Evolutionary conservation across 2,888 invertebrate species (phyloP), one percentile per base, ranked within the genome.

Genomic region (Drosophila ezoana): DNA sequence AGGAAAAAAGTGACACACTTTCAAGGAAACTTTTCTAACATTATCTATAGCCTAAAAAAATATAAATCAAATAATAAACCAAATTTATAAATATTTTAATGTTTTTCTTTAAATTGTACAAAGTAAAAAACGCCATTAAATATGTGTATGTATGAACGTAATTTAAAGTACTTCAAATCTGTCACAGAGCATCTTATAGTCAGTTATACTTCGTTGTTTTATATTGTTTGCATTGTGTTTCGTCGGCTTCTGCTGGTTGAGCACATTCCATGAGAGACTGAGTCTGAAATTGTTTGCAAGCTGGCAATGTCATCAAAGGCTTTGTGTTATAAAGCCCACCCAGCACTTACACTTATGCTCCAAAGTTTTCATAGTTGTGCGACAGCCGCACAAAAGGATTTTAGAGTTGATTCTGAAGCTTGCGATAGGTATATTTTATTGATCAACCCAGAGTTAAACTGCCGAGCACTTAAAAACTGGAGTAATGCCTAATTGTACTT

Each of bases 251-350:
- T 60, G 64, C 53, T 77, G 57, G 67, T 64, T 85, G 77, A 54
- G 41, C 58, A 70, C 56, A 77, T 65, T 47, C 28, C 38, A 44
- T 61, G 65, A 10, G 38, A 40, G 8, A n/a, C 48, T 28, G 44
- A 37, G 47, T 49, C 35, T 54, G 32, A 70, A 75, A 48, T 52
- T 57, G 68, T 47, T 69, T 41, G 57, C 63, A 64, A 64, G 48
- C 51, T 67, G 53, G 40, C 51, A 57, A 62, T 72, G 62, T 80
- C 63, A 67, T 83, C 70, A 80, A 77, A 71, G 78, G 64, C 72
- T 61, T 76, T 82, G 70, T 70, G 60, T 65, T 73, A 72, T 47
- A 69, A 38, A 54, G 48, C 45, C 37, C 35, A 43, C 20, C 28
- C 44, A 40, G 32, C 44, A 47, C 33, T 33, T 23, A 44, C 44